Base-by-base conservation (phyloP, 2,113 vertebrate genomes). In the Eleginops maclovinus region DNA sequence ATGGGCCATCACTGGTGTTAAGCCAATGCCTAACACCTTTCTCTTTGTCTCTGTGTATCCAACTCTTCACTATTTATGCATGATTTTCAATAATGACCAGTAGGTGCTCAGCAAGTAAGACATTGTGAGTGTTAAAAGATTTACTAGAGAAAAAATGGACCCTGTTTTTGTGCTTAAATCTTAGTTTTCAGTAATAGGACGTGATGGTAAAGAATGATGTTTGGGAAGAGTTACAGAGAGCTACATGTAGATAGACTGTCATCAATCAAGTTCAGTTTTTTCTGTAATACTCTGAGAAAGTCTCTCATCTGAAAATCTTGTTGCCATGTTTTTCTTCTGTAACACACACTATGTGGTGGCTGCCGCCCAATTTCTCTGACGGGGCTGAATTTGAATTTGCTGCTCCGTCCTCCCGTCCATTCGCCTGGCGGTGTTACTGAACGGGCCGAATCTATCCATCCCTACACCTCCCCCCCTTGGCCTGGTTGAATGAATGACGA, bases 311-410 rank as follows among this genome's bases (percentile, higher is more conserved):
- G 96, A 97, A 99, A 97, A 98, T 97, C 94, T 91, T 99, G 97
- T 99, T 99, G 98, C 98, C 97, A 97, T 99, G 97, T 99, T 97
- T 99, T 97, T 99, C 96, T 99, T 95, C 97, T 98, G 97, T 98
- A 99, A 99, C 96, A 96, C 97, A 98, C 97, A 99, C 97, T 97
- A 95, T 95, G 97, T 97, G 98, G 97, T 94, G 97, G 91, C 90
- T 93, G 97, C 82, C 88, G 90, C 90, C 97, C 97, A 97, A 96
- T 96, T 96, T 97, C 97, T 96, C 97, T 93, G 93, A 91, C 84
- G 96, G 97, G 96, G 96, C 96, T 97, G 97, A 99, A 98, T 98
- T 98, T 99, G 96, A 97, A 97, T 98, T 97, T 97, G 96, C 97
- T 98, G 97, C 96, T 96, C 96, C 96, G 82, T 77, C 89, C 87